phyloP scores from a whole-genome alignment of 2,113 vertebrate species.

The Balaeniceps rex region DNA sequence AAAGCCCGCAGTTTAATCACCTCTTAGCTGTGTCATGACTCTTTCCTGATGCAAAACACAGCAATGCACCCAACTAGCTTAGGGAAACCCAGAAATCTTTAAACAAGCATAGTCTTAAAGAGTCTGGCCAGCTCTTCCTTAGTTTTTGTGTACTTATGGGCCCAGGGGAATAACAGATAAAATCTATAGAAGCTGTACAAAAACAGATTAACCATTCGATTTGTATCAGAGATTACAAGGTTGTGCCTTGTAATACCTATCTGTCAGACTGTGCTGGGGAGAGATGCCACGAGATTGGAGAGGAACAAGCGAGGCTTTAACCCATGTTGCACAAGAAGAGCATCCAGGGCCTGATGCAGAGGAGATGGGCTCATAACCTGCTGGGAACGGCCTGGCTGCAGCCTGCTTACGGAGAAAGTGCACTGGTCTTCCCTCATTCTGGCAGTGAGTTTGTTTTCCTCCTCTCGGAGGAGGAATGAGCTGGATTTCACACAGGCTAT shows the following conservation, averaged over 20 bases:
- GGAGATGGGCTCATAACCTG: not conserved
- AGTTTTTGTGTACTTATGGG: not conserved
- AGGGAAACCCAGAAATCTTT: not conserved
- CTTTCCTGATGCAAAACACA: not conserved
- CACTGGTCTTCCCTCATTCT: not conserved
- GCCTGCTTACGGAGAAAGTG: not conserved
- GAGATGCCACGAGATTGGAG: not conserved
- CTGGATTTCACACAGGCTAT: not conserved
- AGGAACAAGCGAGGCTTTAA: fast-evolving
- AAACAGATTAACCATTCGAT: not conserved
- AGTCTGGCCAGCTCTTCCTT: not conserved
- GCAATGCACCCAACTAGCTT: not conserved
- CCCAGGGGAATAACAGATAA: not conserved
- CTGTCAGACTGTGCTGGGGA: not conserved
- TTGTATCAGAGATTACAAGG: not conserved
- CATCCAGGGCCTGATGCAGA: not conserved
- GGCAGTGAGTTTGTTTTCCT: not conserved
- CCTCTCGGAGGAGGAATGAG: not conserved
- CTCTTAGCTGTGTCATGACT: not conserved
- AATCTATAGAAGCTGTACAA: not conserved
- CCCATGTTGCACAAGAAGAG: not conserved
- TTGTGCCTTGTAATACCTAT: not conserved
- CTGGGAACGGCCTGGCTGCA: not conserved
- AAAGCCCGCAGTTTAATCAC: not conserved
- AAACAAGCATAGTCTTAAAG: not conserved